A percentile compares a stretch with the other conserved stretches of the same genome.
phyloP scores from a whole-genome alignment of 2,797 vertebrate genomes.

The Scolopax rusticola region DNA sequence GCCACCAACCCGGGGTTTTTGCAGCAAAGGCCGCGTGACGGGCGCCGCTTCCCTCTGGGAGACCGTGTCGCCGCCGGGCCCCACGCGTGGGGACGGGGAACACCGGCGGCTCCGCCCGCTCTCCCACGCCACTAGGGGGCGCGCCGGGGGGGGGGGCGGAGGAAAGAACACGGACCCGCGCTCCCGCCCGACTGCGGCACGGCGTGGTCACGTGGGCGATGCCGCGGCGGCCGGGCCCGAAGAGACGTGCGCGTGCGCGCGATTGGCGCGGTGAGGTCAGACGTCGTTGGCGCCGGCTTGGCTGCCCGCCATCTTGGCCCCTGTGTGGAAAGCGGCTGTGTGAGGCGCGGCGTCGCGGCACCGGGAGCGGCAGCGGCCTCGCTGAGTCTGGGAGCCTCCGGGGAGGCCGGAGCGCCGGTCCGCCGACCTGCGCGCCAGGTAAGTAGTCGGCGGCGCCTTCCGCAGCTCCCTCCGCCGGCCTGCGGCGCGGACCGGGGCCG shows the following conservation, averaged over 20 bases:
- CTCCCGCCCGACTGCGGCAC: conserved; percentile 15
- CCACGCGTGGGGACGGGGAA: no score
- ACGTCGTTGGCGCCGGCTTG: conserved; percentile 67
- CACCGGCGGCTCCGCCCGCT: accelerated
- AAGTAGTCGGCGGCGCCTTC: neutral
- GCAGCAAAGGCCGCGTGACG: accelerated
- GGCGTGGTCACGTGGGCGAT: neutral
- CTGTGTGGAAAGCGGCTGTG: conserved; percentile 27
- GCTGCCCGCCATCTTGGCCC: conserved; percentile 70
- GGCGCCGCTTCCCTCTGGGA: no score
- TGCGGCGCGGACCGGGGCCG: neutral
- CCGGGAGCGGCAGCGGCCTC: conserved; percentile 10
- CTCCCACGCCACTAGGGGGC: neutral
- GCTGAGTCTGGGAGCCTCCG: neutral
- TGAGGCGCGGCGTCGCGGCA: conserved; percentile 1
- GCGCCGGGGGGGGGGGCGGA: neutral
- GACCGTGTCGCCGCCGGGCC: neutral
- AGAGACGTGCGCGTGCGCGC: neutral
- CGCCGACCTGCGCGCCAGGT: neutral
- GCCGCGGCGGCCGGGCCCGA: neutral
- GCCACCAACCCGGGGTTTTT: no score
- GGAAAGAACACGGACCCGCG: no score
- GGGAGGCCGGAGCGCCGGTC: neutral
- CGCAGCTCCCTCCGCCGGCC: neutral
- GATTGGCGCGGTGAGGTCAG: conserved; percentile 52